Conservation (phyloP, 2,797 vertebrate species). For the Tolypeutes matacus region DNA sequence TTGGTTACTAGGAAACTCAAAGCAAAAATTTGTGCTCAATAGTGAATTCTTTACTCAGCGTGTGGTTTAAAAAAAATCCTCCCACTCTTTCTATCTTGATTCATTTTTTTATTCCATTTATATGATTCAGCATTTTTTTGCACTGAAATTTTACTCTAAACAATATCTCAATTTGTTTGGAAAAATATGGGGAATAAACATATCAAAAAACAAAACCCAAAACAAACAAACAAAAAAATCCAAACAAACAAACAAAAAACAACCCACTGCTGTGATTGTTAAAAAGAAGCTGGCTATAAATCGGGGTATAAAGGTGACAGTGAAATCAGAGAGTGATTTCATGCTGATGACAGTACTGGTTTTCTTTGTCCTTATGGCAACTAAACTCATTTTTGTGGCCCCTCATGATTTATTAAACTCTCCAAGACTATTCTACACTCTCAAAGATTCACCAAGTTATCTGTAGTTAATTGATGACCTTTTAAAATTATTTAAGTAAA, state of each 20-base stretch:
- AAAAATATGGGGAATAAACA: neutral
- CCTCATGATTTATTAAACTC: neutral
- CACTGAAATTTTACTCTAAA: neutral
- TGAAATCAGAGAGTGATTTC: neutral
- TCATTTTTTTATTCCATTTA: neutral
- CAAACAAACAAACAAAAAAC: too few species aligned
- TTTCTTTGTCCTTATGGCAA: neutral
- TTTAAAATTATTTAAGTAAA: constrained; percentile 26
- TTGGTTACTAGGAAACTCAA: neutral
- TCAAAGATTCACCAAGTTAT: neutral
- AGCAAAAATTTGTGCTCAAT: neutral
- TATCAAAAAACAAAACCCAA: neutral
- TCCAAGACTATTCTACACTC: neutral
- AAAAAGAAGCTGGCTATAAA: neutral
- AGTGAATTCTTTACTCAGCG: neutral
- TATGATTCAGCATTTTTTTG: neutral
- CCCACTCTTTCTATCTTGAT: neutral
- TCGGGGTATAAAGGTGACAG: neutral
- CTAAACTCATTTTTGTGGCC: neutral
- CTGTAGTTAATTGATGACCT: neutral
- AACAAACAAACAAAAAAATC: neutral
- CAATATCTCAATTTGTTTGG: neutral
- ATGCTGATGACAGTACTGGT: neutral
- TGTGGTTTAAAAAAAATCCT: neutral
- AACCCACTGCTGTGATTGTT: neutral